phyloP scores from a whole-genome alignment of 2,888 invertebrate genomes.

The Minunthozetes semirufus region DNA sequence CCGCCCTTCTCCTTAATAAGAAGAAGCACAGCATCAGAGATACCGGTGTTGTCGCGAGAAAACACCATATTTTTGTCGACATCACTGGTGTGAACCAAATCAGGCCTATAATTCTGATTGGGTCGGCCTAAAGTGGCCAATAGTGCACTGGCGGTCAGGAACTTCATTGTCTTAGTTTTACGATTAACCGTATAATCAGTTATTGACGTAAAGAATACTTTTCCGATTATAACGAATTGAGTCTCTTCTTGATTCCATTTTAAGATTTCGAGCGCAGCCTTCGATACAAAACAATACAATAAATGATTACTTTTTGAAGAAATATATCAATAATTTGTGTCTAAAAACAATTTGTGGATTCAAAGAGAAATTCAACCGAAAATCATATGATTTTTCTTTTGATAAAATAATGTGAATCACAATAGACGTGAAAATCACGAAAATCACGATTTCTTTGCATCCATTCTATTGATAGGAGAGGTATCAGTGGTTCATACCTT shows the following conservation, averaged over 20 bases:
- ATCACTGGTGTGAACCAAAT: constrained; percentile 47
- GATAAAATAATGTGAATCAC: not conserved
- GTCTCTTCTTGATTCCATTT: constrained; percentile 86
- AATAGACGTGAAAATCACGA: constrained; percentile 17
- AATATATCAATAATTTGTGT: not conserved
- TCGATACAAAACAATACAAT: constrained; percentile 36
- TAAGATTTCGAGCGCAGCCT: constrained; percentile 83
- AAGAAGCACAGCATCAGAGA: constrained; percentile 74
- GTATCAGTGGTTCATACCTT: constrained; percentile 54
- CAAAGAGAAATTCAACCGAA: not conserved
- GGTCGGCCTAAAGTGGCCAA: constrained; percentile 85
- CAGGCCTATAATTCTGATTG: constrained; percentile 59
- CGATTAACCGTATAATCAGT: constrained; percentile 41
- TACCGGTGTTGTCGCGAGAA: constrained; percentile 52
- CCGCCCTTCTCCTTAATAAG: constrained; percentile 84
- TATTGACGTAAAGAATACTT: constrained; percentile 61
- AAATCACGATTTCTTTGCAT: constrained; percentile 27
- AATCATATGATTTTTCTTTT: not conserved
- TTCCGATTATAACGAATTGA: constrained; percentile 81
- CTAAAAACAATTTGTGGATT: constrained; percentile 2
- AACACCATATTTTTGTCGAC: constrained; percentile 52
- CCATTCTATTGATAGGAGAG: constrained; percentile 5
- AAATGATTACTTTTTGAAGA: no score
- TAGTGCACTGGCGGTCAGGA: constrained; percentile 78
- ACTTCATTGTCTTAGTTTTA: constrained; percentile 47